Evolutionary conservation across 2,113 vertebrate genomes (phyloP), one percentile per base, ranked within the genome.

Genomic region (Chascanopsetta lugubris): DNA sequence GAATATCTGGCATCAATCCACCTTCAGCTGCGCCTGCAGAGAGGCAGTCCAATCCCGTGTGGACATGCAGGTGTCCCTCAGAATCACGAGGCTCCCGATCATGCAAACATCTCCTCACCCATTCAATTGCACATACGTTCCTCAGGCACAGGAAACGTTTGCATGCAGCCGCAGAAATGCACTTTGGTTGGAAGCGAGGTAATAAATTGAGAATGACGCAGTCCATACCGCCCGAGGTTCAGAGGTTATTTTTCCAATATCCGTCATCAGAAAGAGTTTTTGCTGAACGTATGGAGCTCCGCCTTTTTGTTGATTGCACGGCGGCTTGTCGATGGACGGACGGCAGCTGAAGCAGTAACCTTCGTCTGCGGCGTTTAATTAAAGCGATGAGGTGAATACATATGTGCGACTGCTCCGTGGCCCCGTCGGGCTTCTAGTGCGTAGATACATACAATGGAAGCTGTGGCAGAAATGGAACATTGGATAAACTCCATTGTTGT

Each of bases 181-280:
- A 78, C 50, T 82, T 63, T 80, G 27, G 57, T 29, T 49, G 40
- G 32, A 76, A 76, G 72, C 61, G 40, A 62, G 36, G 55, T 70
- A 30, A 76, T 75, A 82, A 74, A 82, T 63, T 72, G 57, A 61
- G 48, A 54, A 22, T 49, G 64, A 67, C 76, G 56, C 46, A 25
- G 53, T 61, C 8, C 61, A 47, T 29, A 56, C 7, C 20, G 42
- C 15, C 10, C 32, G 36, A 54, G 66, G 60, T 65, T 48, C 34
- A 49, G 54, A 57, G 65, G 69, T 57, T 1, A 77, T 67, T 72
- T 72, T 72, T 73, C 61, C 64, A 79, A 65, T 79, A 75, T 72
- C 62, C 79, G 50, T 64, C 69, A 58, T 43, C 46, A 11, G 24
- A 70, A 63, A 64, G 25, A 50, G 45, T 51, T 67, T 51, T 67